Base-by-base conservation (phyloP, 1,140 invertebrate genomes). In the Drosophila sechellia region DNA sequence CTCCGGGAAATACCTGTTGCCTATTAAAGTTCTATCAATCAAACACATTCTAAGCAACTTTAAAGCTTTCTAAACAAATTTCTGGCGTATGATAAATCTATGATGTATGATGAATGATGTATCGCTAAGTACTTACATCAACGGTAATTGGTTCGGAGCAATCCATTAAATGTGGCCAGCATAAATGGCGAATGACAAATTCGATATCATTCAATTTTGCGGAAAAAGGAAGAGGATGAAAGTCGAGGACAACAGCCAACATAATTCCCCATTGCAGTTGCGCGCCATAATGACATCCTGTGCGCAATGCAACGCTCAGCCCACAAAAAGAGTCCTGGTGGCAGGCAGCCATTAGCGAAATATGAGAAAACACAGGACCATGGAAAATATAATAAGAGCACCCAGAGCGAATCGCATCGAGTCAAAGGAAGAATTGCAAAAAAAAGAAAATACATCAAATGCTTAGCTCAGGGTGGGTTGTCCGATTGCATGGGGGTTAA, bases 321-420 rank as follows among this genome's bases (percentile, higher is more conserved):
- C 57, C 13, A 66, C 61, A 27, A 57, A 27, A 57, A 76, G 15
- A 63, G 73, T 80, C 43, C 81, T 84, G 71, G 53, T 84, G 71
- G 53, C 56, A 56, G 80, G 84, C 83, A 87, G 87, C 86, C 87
- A 90, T 90, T 90, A 90, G 87, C 79, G 81, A 90, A 90, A 90
- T 90, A 87, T 90, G 83, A 81, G 79, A 84, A 77, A 79, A 39
- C 20, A 46, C 50, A 56, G 45, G 53, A 45, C n/a, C 34, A 34
- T 31, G 6, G 6, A 8, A 57, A 49, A 61, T 37, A 27, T 35
- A 40, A 55, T 27, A 42, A 55, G 46, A 61, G 76, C 79, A 79
- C 84, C 79, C 84, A 87, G 74, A 71, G 79, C 75, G 75, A 86
- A 79, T 87, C 65, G 79, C 61, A 77, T 22, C 57, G 48, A 60